Percentiles rank a stretch among this genome's conserved stretches.
Evolutionary conservation across 2,797 vertebrate genomes (phyloP).

Genomic region (Pitangus sulphuratus): DNA sequence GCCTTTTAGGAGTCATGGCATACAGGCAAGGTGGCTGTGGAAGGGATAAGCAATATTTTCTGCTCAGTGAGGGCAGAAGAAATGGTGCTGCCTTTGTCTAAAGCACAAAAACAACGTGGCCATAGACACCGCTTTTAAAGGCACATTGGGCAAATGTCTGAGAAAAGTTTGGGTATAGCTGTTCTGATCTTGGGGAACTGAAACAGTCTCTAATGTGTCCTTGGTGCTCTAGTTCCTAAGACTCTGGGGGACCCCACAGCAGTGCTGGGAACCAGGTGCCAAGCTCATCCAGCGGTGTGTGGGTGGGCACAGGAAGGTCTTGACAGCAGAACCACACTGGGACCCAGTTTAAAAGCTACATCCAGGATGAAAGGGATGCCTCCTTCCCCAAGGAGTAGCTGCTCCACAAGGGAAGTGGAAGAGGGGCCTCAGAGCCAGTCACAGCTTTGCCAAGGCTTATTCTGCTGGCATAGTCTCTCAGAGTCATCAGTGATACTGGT

Average conservation of each 20-base stretch:
- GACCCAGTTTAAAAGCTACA: not conserved
- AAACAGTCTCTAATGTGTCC: fast-evolving
- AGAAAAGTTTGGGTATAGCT: not conserved
- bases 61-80: not conserved
- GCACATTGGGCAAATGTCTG: not conserved
- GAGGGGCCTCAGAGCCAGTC: not conserved
- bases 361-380: not conserved
- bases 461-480: not conserved
- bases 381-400: not conserved
- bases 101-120: not conserved
- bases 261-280: not conserved
- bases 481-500: not conserved
- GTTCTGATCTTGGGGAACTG: not conserved
- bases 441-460: not conserved
- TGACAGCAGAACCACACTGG: not conserved
- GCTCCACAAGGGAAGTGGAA: not conserved
- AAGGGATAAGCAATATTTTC: not conserved
- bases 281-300: not conserved
- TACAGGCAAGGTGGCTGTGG: not conserved
- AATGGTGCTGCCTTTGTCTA: not conserved
- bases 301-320: not conserved
- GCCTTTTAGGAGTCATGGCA: not conserved
- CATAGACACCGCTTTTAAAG: not conserved
- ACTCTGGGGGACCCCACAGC: fast-evolving
- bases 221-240: not conserved